Conservation (phyloP, 2,888 invertebrate species). For the Resseliella maxima region DNA sequence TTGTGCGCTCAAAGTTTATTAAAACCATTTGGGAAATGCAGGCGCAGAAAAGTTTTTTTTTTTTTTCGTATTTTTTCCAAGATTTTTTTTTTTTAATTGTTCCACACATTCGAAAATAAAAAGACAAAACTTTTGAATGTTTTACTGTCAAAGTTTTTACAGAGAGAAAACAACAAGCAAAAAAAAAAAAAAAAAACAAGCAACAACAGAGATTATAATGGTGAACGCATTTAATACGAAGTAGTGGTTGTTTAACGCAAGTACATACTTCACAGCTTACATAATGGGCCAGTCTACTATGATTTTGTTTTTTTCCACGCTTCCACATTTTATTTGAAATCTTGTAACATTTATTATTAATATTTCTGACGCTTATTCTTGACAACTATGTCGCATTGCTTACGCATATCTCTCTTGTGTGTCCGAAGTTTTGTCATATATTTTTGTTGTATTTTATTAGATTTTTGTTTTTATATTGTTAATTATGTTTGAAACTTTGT, state of each 20-base stretch:
- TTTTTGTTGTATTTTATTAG: background rate
- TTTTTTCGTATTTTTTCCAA: background rate
- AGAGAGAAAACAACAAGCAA: no score
- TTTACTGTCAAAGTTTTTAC: slow-evolving; percentile 46
- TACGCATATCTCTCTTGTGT: no score
- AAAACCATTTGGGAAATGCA: background rate
- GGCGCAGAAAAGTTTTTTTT: background rate
- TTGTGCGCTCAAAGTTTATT: background rate
- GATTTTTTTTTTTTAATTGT: background rate
- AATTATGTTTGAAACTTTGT: slow-evolving; percentile 20
- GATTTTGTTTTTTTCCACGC: no score
- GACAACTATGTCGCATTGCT: no score
- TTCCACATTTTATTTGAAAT: no score
- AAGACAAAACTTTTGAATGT: slow-evolving; percentile 1
- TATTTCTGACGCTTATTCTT: no score
- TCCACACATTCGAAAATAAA: background rate
- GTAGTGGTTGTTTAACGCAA: background rate
- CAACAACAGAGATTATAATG: background rate
- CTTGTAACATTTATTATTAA: no score
- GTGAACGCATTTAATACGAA: background rate
- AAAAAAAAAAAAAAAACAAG: no score
- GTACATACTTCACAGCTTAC: no score
- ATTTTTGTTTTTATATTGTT: slow-evolving; percentile 11
- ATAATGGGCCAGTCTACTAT: no score
- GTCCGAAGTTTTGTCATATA: background rate